Evolutionary conservation across 2,113 vertebrate species (phyloP), one percentile per base, ranked within the genome.

Genomic region (Elaphurus davidianus): DNA sequence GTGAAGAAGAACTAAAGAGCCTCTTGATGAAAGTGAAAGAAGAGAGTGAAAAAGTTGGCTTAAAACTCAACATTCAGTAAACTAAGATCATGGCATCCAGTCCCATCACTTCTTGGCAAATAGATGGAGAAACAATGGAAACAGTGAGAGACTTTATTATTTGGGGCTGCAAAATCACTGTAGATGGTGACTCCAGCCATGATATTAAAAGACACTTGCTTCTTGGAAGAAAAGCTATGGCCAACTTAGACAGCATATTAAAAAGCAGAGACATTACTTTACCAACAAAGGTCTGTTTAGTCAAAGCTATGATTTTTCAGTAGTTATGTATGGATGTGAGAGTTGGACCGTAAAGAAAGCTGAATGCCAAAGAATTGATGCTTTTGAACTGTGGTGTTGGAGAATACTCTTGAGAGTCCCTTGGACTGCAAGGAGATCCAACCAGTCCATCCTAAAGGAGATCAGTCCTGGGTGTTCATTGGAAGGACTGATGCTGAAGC

Each of bases 301-400:
- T 36, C 33, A 67, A 67, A 67, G 64, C n/a, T 67, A 67, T 67
- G 64, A 11, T 36, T 67, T 67, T 67, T 11, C 33, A 36, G 33
- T 36, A 67, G 64, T 67, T 11, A 36, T 67, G 64, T 11, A 21
- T 67, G 64, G 17, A 36, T 67, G 5, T 67, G 17, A 36, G 64
- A 67, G 64, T 21, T 36, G 64, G 64, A 36, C 33, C 1, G 0
- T 67, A 67, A n/a, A 36, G 64, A 36, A 36, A 67, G 17, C 17
- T n/a, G 64, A 67, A 17, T 5, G 17, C 64, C 0, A 0, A 36
- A 67, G 17, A 67, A 67, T 0, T 19, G 64, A 5, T 67, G 33
- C 64, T n/a, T 36, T 36, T 67, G 64, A 36, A 67, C 64, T 21
- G 64, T 67, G 64, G 33, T 36, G 64, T 1, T 19, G 16, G 62